phyloP scores from a whole-genome alignment of 2,888 invertebrate species.

The Drosophila pseudotakahashii region DNA sequence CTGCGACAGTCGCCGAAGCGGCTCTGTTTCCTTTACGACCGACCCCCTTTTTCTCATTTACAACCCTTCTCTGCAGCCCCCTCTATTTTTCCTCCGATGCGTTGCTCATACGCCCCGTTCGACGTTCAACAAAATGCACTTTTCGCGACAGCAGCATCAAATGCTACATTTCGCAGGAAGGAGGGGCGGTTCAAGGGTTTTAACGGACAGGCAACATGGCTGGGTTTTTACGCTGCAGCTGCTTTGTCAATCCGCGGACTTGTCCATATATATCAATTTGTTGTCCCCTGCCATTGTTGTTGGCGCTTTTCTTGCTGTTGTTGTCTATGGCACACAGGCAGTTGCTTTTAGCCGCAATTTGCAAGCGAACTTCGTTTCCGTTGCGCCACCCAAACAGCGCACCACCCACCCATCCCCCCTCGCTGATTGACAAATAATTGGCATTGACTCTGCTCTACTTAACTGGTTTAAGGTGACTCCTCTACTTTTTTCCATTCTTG shows the following conservation, averaged over 20 bases:
- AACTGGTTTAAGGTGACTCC: slow-evolving; percentile 2
- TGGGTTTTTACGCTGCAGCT: slow-evolving; percentile 71
- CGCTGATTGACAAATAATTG: slow-evolving; percentile 51
- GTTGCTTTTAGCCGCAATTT: slow-evolving; percentile 58
- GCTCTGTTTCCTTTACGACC: slow-evolving; percentile 47
- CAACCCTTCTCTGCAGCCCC: background rate
- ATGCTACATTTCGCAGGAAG: slow-evolving; percentile 64
- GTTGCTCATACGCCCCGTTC: slow-evolving; percentile 70
- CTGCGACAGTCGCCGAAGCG: slow-evolving; percentile 46
- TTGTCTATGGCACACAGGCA: slow-evolving; percentile 43
- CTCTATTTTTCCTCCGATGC: slow-evolving; percentile 38
- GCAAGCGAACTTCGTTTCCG: slow-evolving; percentile 51
- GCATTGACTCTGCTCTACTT: slow-evolving; percentile 25
- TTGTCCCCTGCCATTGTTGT: slow-evolving; percentile 62
- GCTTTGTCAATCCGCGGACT: slow-evolving; percentile 76
- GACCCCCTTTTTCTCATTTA: background rate
- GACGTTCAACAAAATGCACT: slow-evolving; percentile 63
- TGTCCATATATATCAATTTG: slow-evolving; percentile 77
- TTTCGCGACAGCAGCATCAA: slow-evolving; percentile 63
- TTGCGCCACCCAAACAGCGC: background rate
- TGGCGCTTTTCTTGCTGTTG: slow-evolving; percentile 44
- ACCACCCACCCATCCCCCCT: background rate
- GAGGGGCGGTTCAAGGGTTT: background rate
- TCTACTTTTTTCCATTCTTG: background rate
- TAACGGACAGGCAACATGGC: slow-evolving; percentile 66